These are phyloP conservation scores for Bursaphelenchus okinawaensis DNA, from an alignment of 2,888 invertebrate species.

Conservation along the genomic window DNA sequence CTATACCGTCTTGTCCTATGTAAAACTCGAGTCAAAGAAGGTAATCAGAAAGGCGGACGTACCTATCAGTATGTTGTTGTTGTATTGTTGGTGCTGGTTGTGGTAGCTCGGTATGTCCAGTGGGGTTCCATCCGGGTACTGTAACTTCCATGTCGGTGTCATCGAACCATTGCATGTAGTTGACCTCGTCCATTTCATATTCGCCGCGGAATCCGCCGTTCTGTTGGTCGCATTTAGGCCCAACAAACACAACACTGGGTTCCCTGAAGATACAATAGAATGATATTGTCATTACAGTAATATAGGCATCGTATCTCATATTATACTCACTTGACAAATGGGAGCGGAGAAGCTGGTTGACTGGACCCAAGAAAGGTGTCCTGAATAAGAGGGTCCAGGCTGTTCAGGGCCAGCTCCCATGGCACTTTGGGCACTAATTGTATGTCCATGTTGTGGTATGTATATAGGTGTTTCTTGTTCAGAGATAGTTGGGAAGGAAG, in stretches of 20 bases:
- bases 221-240: conserved; percentile 32
- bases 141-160: neutral
- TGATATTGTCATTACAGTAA: neutral
- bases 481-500: neutral
- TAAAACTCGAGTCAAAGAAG: no score
- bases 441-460: neutral
- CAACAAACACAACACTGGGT: conserved; percentile 56
- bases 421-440: neutral
- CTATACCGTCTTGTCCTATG: no score
- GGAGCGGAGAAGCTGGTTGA: conserved; percentile 8
- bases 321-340: neutral
- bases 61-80: no score
- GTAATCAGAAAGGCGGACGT: no score
- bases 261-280: conserved; percentile 27
- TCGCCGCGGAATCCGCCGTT: conserved; percentile 18
- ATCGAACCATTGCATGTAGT: neutral
- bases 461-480: neutral
- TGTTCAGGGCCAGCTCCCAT: conserved; percentile 4
- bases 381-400: conserved; percentile 7
- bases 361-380: conserved; percentile 14
- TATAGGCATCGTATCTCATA: neutral
- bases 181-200: neutral
- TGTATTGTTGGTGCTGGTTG: no score
- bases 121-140: neutral
- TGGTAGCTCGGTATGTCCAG: no score